These are phyloP conservation scores for Anarrhichthys ocellatus DNA, from an alignment of 2,113 vertebrate species.

Conservation along the genomic window DNA sequence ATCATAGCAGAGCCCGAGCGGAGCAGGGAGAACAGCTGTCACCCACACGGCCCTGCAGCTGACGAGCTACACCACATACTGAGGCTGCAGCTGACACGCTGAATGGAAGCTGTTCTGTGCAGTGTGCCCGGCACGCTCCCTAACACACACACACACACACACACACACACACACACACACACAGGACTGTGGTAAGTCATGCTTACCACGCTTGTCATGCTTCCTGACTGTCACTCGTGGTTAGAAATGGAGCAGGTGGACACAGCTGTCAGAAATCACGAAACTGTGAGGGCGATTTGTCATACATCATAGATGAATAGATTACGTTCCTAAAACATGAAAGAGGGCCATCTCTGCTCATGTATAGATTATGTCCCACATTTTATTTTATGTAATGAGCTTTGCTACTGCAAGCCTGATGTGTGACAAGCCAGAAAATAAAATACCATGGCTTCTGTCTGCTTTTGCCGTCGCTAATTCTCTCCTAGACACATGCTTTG, in stretches of 20 bases:
- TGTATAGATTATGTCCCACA: slow-evolving; percentile 12
- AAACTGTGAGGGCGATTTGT: slow-evolving; percentile 47
- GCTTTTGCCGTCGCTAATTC: background rate
- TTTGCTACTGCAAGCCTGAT: background rate
- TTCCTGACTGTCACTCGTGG: slow-evolving; percentile 19
- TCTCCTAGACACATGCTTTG: background rate
- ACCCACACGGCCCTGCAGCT: slow-evolving; percentile 71
- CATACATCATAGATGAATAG: slow-evolving; percentile 65
- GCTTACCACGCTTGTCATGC: background rate
- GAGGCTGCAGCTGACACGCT: slow-evolving; percentile 73
- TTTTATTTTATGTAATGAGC: background rate
- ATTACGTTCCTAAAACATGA: slow-evolving; percentile 63
- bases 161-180: slow-evolving; percentile 20
- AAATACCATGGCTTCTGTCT: background rate
- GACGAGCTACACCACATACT: slow-evolving; percentile 69
- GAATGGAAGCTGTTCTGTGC: slow-evolving; percentile 58
- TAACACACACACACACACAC: background rate
- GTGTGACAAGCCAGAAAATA: background rate
- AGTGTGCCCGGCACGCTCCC: slow-evolving; percentile 35
- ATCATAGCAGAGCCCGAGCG: slow-evolving; percentile 30
- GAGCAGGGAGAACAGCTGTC: slow-evolving; percentile 74
- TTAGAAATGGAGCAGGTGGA: slow-evolving; percentile 59
- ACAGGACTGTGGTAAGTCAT: slow-evolving; percentile 8
- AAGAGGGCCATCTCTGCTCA: slow-evolving; percentile 27
- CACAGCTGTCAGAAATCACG: slow-evolving; percentile 52